A percentile compares a stretch with the other conserved stretches of the same genome.
Conservation (phyloP, 37 sponge, comb jelly and placozoan genomes). For the Bolinopsis microptera region DNA sequence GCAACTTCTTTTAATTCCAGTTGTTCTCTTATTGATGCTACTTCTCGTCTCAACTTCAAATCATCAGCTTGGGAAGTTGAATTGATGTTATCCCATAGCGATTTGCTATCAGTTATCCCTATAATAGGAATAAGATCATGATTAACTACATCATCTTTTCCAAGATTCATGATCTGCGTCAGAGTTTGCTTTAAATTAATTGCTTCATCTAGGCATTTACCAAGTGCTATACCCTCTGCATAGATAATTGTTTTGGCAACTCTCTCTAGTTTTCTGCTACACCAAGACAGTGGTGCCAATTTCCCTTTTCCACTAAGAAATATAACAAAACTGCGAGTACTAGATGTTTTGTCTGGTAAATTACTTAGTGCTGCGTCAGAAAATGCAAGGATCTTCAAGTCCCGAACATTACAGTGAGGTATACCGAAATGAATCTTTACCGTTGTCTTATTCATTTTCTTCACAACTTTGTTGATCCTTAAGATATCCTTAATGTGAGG, state of each 20-base stretch:
- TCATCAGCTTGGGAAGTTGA: background rate
- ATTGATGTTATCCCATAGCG: background rate
- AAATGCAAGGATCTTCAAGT: background rate
- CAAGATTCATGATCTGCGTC: no score
- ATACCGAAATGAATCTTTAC: background rate
- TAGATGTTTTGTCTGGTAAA: conserved; percentile 12
- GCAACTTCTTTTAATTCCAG: background rate
- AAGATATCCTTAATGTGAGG: background rate
- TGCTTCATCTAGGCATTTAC: no score
- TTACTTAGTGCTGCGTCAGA: conserved; percentile 21
- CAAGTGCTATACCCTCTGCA: no score
- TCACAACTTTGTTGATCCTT: background rate
- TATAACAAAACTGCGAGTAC: background rate
- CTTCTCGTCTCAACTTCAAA: background rate
- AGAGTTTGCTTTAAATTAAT: background rate
- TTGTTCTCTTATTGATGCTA: background rate
- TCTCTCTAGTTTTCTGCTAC: background rate
- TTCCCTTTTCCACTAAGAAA: background rate
- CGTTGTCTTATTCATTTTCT: background rate
- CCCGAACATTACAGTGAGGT: background rate
- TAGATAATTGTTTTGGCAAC: no score
- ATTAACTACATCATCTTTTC: no score
- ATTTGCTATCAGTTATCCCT: no score
- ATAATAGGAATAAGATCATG: no score
- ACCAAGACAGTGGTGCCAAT: conserved; percentile 12